These are phyloP conservation scores for Temnothorax rugatulus DNA, from an alignment of 2,888 invertebrate species.

Conservation along the genomic window DNA sequence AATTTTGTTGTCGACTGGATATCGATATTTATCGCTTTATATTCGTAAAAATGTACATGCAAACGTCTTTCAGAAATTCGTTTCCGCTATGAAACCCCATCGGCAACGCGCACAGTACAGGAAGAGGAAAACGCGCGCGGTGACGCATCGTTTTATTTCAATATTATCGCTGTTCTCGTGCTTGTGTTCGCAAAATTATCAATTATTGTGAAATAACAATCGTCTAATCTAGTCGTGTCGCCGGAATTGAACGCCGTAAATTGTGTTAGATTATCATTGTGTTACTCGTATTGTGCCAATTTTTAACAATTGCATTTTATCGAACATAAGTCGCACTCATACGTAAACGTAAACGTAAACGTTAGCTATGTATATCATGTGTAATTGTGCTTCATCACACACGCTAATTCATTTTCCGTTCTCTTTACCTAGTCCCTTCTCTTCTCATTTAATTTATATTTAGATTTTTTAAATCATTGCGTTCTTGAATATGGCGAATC, in stretches of 20 bases:
- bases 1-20: neutral
- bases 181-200: slow-evolving; percentile 30
- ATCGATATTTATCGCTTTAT: neutral
- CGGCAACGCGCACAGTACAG: slow-evolving; percentile 78
- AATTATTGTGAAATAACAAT: slow-evolving; percentile 26
- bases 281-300: neutral
- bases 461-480: neutral
- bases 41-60: slow-evolving; percentile 28
- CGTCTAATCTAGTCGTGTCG: slow-evolving; percentile 4
- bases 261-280: slow-evolving; percentile 32
- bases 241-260: neutral
- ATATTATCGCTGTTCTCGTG: slow-evolving; percentile 59
- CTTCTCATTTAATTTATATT: neutral
- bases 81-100: slow-evolving; percentile 81
- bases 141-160: slow-evolving; percentile 78
- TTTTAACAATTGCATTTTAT: slow-evolving; percentile 19
- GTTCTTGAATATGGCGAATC: neutral
- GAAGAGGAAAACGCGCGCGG: slow-evolving; percentile 82
- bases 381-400: slow-evolving; percentile 16
- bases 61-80: slow-evolving; percentile 83
- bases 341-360: neutral
- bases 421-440: neutral
- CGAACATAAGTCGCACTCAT: slow-evolving; percentile 1
- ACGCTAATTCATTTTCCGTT: neutral
- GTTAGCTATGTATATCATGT: neutral